Evolutionary conservation across 2,888 invertebrate species (phyloP).

Genomic region (Pharmacophagus antenor): DNA sequence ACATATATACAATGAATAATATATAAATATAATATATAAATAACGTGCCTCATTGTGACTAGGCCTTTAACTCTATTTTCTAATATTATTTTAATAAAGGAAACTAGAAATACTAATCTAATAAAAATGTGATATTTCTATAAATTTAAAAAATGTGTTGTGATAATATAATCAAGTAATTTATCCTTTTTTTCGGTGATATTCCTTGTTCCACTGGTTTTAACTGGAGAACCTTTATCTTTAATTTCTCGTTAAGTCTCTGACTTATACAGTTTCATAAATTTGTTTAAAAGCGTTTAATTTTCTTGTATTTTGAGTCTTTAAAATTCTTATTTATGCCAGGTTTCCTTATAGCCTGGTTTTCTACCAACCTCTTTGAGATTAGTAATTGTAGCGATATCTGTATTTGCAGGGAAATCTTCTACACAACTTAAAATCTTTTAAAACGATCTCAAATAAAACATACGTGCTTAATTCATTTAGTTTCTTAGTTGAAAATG

Average conservation of each 20-base stretch:
- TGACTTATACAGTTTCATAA: constrained; percentile 50
- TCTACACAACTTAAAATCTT: constrained; percentile 52
- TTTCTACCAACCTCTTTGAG: constrained; percentile 28
- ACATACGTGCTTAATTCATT: constrained; percentile 36
- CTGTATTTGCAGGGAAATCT: constrained; percentile 28
- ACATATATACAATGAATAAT: too few relatives aligned
- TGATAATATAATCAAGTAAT: constrained; percentile 55
- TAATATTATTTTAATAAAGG: not conserved
- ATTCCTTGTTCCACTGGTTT: constrained; percentile 37
- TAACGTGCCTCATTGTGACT: constrained; percentile 10
- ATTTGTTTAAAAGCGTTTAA: constrained; percentile 39
- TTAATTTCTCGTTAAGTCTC: constrained; percentile 58
- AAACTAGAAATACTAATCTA: not conserved
- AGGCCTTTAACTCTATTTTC: not conserved
- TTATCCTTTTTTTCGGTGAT: constrained; percentile 43
- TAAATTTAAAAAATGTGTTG: constrained; percentile 61
- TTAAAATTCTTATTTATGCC: constrained; percentile 61
- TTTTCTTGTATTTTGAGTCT: constrained; percentile 54
- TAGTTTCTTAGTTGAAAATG: constrained; percentile 39
- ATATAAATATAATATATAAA: not conserved
- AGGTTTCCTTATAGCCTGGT: constrained; percentile 38
- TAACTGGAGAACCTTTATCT: constrained; percentile 51
- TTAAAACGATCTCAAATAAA: constrained; percentile 53
- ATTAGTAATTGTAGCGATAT: constrained; percentile 20
- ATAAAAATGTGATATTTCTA: not conserved